Conservation (phyloP, 1,140 invertebrate species). For the Pseudobourletiella spinata region DNA sequence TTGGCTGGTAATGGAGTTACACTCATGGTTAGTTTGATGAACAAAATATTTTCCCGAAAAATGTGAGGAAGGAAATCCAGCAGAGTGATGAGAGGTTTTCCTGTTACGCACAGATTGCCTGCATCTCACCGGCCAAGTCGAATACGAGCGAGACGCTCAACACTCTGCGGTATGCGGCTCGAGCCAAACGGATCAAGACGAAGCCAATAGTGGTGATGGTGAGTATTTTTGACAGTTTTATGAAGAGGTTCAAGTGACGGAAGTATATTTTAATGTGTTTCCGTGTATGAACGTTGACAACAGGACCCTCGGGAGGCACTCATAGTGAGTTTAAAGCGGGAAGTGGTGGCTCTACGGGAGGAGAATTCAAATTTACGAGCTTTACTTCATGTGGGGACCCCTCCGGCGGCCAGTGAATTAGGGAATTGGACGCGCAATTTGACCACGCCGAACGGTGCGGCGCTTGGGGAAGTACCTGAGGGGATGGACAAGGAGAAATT, state of each 20-base stretch:
- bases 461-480: conserved; percentile 11
- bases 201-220: conserved; percentile 90
- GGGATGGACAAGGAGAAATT: conserved; percentile 58
- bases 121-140: conserved; percentile 71
- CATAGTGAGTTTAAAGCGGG: conserved; percentile 78
- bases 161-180: conserved; percentile 75
- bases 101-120: conserved; percentile 82
- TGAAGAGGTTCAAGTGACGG: too few species aligned
- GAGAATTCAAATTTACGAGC: conserved; percentile 85
- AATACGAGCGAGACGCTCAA: conserved; percentile 86
- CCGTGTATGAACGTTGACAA: too few species aligned
- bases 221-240: conserved; percentile 39
- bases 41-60: too few species aligned
- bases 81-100: too few species aligned
- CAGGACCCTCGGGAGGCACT: conserved; percentile 87
- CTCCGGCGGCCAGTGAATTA: conserved; percentile 19
- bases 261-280: background rate
- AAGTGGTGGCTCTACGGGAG: conserved; percentile 73
- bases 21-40: conserved; percentile 59
- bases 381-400: conserved; percentile 47
- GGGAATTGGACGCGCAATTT: conserved; percentile 27
- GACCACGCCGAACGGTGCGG: conserved; percentile 36
- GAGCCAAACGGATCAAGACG: conserved; percentile 77
- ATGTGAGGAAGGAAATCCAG: background rate
- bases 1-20: conserved; percentile 91